Conservation (phyloP, 2,113 vertebrate species). For the Colaptes auratus region DNA sequence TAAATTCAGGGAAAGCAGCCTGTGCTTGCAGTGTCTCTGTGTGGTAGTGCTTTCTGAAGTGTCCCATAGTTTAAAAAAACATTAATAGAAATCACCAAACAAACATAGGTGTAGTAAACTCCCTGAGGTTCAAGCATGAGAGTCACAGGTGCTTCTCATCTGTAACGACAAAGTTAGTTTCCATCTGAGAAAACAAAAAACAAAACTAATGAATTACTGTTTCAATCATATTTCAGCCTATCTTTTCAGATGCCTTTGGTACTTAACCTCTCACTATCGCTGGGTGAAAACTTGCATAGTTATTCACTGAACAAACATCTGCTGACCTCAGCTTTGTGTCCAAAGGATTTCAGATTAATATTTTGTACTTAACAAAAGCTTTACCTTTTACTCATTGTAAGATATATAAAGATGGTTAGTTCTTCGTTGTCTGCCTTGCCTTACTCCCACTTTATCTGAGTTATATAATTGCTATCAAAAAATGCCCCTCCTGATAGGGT, state of each 20-base stretch:
- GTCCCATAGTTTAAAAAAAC: not conserved
- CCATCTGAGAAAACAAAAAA: not conserved
- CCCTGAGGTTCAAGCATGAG: not conserved
- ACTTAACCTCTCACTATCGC: not conserved
- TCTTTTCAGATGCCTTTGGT: not conserved
- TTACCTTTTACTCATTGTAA: not conserved
- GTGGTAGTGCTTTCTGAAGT: not conserved
- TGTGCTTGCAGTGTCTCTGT: not conserved
- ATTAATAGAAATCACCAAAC: too few relatives aligned
- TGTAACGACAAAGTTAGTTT: not conserved
- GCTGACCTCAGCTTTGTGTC: not conserved
- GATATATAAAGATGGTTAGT: not conserved
- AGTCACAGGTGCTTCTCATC: not conserved
- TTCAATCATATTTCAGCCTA: not conserved
- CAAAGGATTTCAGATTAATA: not conserved
- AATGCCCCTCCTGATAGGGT: rapidly evolving
- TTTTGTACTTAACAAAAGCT: not conserved
- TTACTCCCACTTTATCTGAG: not conserved
- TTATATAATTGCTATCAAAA: not conserved
- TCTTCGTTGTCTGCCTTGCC: not conserved
- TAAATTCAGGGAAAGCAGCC: not conserved
- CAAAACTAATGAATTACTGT: not conserved
- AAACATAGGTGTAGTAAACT: not conserved
- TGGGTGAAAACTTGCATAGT: not conserved
- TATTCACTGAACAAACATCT: not conserved